Evolutionary conservation across 2,797 vertebrate species (phyloP).

Genomic region (Pipistrellus nathusii): DNA sequence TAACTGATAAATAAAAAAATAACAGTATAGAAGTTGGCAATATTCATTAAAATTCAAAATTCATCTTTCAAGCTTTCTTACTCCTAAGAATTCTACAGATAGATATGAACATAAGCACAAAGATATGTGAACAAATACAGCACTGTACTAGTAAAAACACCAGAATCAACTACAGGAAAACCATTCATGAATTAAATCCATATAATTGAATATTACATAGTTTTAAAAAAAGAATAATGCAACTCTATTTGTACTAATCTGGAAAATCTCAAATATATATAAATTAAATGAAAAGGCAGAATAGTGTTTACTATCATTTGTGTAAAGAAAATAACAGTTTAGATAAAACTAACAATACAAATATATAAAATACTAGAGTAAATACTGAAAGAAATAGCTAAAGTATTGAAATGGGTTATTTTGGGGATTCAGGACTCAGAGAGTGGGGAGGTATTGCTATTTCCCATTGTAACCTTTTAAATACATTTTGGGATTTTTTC

Average conservation of each 20-base stretch:
- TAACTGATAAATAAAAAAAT: slow-evolving; percentile 1
- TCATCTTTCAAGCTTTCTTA: neutral
- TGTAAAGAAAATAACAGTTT: neutral
- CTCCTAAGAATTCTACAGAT: neutral
- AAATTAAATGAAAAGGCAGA: neutral
- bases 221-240: neutral
- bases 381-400: neutral
- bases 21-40: neutral
- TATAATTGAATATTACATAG: neutral
- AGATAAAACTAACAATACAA: slow-evolving; percentile 11
- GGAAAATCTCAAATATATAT: neutral
- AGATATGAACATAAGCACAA: slow-evolving; percentile 23
- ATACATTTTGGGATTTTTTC: neutral
- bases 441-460: neutral
- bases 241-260: neutral
- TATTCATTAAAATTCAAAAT: slow-evolving; percentile 55
- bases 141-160: neutral
- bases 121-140: neutral
- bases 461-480: neutral
- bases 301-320: neutral
- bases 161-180: slow-evolving; percentile 13
- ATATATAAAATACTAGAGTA: neutral
- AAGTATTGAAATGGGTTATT: neutral
- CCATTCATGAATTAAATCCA: neutral
- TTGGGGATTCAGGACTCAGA: neutral